Evolutionary conservation across 1,140 invertebrate species (phyloP).

Genomic region (Hyles vespertilio): DNA sequence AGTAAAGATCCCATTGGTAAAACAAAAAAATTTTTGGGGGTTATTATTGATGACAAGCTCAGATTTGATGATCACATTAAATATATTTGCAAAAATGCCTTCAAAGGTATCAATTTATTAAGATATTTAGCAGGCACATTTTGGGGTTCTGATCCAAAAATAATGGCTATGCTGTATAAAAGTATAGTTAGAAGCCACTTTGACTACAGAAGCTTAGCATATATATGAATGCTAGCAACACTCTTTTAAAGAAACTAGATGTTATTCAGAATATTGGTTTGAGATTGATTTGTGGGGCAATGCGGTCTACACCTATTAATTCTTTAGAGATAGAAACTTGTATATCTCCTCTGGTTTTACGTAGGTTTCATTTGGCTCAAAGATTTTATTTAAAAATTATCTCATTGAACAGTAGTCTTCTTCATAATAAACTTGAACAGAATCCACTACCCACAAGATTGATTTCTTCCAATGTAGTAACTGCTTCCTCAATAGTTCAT

Average conservation of each 20-base stretch:
- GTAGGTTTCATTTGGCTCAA: constrained; percentile 5
- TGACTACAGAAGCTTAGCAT: constrained; percentile 18
- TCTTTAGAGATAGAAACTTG: constrained; percentile 18
- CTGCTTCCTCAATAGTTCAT: too few species aligned
- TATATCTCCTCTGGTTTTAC: constrained; percentile 12
- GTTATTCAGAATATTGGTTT: constrained; percentile 14
- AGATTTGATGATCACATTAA: constrained; percentile 18
- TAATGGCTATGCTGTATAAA: constrained; percentile 8
- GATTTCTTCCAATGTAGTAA: too few species aligned
- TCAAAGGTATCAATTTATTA: constrained; percentile 16
- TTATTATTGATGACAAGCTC: constrained; percentile 16
- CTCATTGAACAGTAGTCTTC: constrained; percentile 3
- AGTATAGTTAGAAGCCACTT: constrained; percentile 21
- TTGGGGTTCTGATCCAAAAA: constrained; percentile 23
- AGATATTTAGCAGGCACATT: constrained; percentile 16
- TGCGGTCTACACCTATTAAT: constrained; percentile 15
- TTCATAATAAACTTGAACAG: not conserved
- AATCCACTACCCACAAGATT: too few species aligned
- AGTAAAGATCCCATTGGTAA: constrained; percentile 6
- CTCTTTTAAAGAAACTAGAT: constrained; percentile 15
- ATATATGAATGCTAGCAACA: constrained; percentile 11
- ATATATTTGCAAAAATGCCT: constrained; percentile 14
- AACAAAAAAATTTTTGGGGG: constrained; percentile 19
- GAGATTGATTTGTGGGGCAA: constrained; percentile 22
- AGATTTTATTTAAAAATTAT: constrained; percentile 7